Conservation (phyloP, 1,140 invertebrate species). For the Diuraphis noxia region DNA sequence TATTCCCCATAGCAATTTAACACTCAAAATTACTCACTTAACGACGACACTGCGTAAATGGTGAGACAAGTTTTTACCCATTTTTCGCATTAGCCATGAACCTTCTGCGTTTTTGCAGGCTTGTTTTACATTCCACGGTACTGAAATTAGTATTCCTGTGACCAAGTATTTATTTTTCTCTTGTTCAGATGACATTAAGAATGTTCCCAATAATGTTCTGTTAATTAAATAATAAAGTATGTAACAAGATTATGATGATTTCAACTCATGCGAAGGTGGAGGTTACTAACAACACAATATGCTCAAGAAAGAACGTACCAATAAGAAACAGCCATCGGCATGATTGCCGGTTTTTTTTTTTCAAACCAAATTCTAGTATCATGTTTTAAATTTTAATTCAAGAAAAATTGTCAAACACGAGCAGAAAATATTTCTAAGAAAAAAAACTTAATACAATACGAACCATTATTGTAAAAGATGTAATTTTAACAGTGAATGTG, state of each 20-base stretch:
- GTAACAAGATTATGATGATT: not conserved
- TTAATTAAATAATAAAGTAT: not conserved
- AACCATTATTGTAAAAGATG: not conserved
- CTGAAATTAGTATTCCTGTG: slow-evolving; percentile 78
- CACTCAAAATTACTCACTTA: slow-evolving; percentile 61
- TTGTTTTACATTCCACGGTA: slow-evolving; percentile 79
- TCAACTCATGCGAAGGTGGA: not conserved
- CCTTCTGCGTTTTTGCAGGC: slow-evolving; percentile 75
- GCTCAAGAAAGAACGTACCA: slow-evolving; percentile 41
- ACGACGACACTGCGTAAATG: slow-evolving; percentile 57
- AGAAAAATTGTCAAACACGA: not conserved
- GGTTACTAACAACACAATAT: not conserved
- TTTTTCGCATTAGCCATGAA: slow-evolving; percentile 73
- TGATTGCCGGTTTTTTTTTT: not conserved
- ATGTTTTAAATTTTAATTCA: too few relatives aligned
- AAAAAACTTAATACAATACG: not conserved
- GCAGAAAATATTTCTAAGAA: not conserved
- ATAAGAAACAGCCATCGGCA: not conserved
- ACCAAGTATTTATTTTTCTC: slow-evolving; percentile 60
- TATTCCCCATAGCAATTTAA: not conserved
- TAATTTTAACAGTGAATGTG: not conserved
- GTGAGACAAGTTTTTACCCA: slow-evolving; percentile 74
- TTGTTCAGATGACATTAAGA: slow-evolving; percentile 38
- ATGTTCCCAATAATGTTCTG: slow-evolving; percentile 30
- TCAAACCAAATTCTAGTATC: not conserved